Evolutionary conservation across 2,113 vertebrate species (phyloP).

Genomic region (Scatophagus argus): DNA sequence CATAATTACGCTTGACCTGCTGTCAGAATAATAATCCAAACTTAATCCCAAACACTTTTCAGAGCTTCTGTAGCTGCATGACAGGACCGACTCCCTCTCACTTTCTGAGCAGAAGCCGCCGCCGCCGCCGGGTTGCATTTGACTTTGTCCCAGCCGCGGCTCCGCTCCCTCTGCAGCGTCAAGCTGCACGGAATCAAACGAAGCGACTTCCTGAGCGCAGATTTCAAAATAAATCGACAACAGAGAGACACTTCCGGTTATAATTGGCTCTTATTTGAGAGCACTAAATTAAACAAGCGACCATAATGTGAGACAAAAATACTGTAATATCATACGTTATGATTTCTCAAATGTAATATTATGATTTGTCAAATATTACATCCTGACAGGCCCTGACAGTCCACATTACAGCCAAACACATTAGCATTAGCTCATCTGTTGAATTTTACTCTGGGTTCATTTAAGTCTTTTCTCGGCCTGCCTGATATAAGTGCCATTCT

Average conservation of each 20-base stretch:
- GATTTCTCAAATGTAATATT: no score
- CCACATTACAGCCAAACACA: no score
- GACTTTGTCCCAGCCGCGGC: conserved; percentile 29
- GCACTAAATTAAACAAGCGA: background rate
- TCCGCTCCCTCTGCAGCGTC: background rate
- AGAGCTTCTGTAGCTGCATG: background rate
- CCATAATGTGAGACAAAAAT: background rate
- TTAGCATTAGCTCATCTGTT: no score
- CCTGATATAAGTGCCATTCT: no score
- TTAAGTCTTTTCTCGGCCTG: no score
- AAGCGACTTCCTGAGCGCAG: background rate
- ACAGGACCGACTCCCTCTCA: background rate
- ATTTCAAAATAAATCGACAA: conserved; percentile 58
- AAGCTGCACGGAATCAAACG: background rate
- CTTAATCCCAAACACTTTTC: background rate
- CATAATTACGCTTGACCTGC: no score
- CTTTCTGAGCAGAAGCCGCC: conserved; percentile 2
- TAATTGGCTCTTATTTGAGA: background rate
- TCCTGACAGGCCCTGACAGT: no score
- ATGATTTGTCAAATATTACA: no score
- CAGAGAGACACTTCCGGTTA: conserved; percentile 9
- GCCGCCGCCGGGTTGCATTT: background rate
- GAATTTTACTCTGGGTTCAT: no score
- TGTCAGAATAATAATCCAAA: background rate
- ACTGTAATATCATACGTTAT: background rate